Evolutionary conservation across 2,888 invertebrate genomes (phyloP).

Genomic region (Lycophotia porphyrea): DNA sequence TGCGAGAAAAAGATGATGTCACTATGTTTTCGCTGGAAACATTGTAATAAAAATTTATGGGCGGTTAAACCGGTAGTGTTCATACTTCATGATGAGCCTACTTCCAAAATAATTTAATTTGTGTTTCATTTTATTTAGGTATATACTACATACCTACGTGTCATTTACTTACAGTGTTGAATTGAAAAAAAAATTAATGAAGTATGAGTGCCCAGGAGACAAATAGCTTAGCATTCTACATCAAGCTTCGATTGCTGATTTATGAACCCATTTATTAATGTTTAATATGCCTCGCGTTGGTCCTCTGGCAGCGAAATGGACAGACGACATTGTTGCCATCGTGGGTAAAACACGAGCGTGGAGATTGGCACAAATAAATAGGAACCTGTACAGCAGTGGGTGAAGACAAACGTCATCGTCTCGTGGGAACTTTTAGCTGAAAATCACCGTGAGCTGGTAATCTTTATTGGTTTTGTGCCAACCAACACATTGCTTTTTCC

Average conservation of each 20-base stretch:
- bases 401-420: neutral
- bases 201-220: neutral
- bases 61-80: conserved; percentile 49
- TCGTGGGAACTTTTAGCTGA: neutral
- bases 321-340: neutral
- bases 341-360: neutral
- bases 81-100: conserved; percentile 27
- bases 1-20: conserved; percentile 48
- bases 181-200: neutral
- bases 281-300: neutral
- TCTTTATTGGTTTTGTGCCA: neutral
- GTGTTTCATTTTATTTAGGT: neutral
- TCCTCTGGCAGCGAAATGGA: neutral
- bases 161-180: neutral
- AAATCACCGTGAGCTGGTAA: neutral
- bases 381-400: neutral
- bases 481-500: neutral
- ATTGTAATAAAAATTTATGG: conserved; percentile 44
- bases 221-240: no score
- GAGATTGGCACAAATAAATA: neutral
- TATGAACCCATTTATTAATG: no score
- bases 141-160: neutral
- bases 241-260: no score
- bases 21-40: conserved; percentile 54
- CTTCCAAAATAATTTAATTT: conserved; percentile 30